These are phyloP conservation scores for Drosophila santomea DNA, from an alignment of 1,140 invertebrate genomes.

Conservation along the genomic window DNA sequence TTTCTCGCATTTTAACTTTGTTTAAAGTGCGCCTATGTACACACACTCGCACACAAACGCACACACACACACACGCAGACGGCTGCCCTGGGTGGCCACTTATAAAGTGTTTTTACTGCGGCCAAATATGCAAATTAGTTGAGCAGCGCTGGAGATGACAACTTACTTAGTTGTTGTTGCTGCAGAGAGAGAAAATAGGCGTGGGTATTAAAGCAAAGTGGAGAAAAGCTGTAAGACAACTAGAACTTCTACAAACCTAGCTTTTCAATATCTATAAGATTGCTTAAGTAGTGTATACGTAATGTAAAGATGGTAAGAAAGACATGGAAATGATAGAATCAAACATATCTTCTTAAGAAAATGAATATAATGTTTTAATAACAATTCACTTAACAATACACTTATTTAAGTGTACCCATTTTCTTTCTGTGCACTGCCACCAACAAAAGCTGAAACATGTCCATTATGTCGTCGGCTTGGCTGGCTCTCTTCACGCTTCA, in stretches of 20 bases:
- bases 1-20: constrained; percentile 81
- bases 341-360: too few relatives aligned
- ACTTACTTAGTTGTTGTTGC: constrained; percentile 44
- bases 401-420: background rate
- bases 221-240: too few relatives aligned
- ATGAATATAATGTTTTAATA: too few relatives aligned
- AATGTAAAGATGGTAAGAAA: too few relatives aligned
- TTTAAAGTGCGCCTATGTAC: constrained; percentile 72
- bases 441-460: constrained; percentile 82
- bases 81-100: constrained; percentile 72
- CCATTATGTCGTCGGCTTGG: constrained; percentile 72
- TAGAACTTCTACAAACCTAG: too few relatives aligned
- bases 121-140: constrained; percentile 81
- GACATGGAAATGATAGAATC: too few relatives aligned
- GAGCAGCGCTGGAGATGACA: constrained; percentile 73
- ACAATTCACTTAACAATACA: too few relatives aligned
- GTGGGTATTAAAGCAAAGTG: too few relatives aligned
- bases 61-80: constrained; percentile 3
- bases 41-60: constrained; percentile 16
- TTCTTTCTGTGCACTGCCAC: constrained; percentile 14
- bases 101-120: constrained; percentile 80
- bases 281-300: too few relatives aligned
- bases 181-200: background rate
- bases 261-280: too few relatives aligned
- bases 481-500: constrained; percentile 72